phyloP scores from a whole-genome alignment of 2,888 invertebrate species.

The Mycalesis mineus region DNA sequence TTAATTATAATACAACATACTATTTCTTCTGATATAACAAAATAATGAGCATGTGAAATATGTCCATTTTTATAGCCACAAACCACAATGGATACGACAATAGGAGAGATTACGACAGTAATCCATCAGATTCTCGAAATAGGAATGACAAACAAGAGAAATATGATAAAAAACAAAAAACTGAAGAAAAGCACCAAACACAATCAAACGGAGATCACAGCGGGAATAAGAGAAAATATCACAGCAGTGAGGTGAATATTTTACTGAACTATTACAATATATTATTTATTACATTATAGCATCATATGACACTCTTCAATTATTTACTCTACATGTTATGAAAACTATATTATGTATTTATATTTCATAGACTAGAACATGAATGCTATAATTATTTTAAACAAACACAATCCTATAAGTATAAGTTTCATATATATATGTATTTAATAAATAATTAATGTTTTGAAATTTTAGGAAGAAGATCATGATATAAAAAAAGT shows the following conservation, averaged over 20 bases:
- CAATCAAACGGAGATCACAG: constrained; percentile 58
- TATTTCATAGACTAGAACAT: not conserved
- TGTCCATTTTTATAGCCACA: constrained; percentile 38
- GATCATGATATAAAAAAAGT: constrained; percentile 51
- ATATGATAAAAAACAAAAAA: constrained; percentile 36
- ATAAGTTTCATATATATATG: not conserved
- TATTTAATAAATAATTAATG: not conserved
- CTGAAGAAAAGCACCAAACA: constrained; percentile 35
- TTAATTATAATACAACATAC: too few relatives aligned
- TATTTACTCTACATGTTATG: not conserved
- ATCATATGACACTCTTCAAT: not conserved
- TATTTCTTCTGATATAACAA: too few relatives aligned
- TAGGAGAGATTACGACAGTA: constrained; percentile 60
- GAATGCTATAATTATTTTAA: not conserved
- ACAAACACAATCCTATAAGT: not conserved
- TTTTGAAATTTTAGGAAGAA: constrained; percentile 49
- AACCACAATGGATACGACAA: constrained; percentile 59
- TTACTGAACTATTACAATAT: not conserved
- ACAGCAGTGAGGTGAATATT: constrained; percentile 60
- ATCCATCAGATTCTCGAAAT: constrained; percentile 41
- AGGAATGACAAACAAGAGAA: constrained; percentile 42
- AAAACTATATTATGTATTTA: not conserved
- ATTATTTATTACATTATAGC: not conserved
- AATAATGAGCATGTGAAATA: constrained; percentile 3
- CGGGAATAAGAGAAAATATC: constrained; percentile 55